Base-by-base conservation (phyloP, 2,888 invertebrate species). In the Tanypteryx hageni region DNA sequence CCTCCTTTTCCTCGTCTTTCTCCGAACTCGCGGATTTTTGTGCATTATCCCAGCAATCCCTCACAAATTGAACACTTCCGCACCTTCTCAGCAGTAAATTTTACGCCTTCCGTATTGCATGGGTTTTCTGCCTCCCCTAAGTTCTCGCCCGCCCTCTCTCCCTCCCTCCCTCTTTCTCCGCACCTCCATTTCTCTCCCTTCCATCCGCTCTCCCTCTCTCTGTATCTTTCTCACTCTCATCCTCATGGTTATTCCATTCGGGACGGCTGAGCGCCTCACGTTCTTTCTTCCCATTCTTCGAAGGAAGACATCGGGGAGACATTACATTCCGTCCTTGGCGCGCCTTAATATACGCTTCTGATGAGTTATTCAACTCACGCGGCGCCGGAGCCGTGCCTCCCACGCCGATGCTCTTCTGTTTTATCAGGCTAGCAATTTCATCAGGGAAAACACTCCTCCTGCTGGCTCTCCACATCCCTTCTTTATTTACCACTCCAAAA, bases 391-490 rank as follows among this genome's bases (percentile, higher is more conserved):
- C 44, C 8, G 44, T 44, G 44, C 56, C 83, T 9, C 83, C 14
- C 82, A 82, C 82, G 44, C 8, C 86, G 59, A 86, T 61, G 61
- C 89, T 89, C 64, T 31, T 27, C 61, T 61, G 31, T 89, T 89
- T 89, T 89, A 89, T 89, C 89, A 89, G 64, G 89, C 61, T 68
- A 68, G 89, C 89, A 89, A 89, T 89, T 89, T 89, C 89, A 89
- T 89, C 89, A 89, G 64, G 89, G 89, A 64, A 89, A 89, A 89
- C 89, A 89, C 89, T 68, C 89, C 61, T 59, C 61, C 64, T 61
- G 83, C 57, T 57, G 18, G 18, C 18, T 83, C 83, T 83, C 83
- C 64, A 27, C 76, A 76, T 76, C n/a, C 76, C 76, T 7, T 27
- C 76, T 76, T 76, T 76, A 76, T 76, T 76, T 76, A 76, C 76